phyloP scores from a whole-genome alignment of 35 echinoderm and acorn worm genomes.

The Ophioderma brevispina region DNA sequence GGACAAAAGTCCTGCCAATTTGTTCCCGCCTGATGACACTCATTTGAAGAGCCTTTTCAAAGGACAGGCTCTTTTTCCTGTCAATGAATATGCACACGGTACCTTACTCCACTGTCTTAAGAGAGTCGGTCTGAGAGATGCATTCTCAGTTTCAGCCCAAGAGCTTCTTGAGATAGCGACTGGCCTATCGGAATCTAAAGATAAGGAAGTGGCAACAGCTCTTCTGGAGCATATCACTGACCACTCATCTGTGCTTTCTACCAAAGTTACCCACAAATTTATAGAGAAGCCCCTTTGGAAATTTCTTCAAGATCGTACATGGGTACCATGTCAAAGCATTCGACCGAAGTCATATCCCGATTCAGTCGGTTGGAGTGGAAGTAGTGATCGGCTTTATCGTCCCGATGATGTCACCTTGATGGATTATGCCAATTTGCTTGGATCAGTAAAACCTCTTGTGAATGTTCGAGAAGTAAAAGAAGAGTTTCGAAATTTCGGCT shows the following conservation, averaged over 20 bases:
- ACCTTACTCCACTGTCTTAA: neutral
- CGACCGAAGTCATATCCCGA: neutral
- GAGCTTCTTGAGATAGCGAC: neutral
- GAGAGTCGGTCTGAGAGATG: neutral
- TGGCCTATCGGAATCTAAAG: neutral
- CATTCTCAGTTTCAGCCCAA: neutral
- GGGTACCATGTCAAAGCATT: conserved; percentile 10
- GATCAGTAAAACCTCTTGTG: neutral
- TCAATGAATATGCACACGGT: neutral
- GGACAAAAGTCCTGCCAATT: neutral
- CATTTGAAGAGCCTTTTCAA: neutral
- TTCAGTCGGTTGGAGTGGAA: neutral
- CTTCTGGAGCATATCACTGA: neutral
- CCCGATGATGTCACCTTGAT: conserved; percentile 7
- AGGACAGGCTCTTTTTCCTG: neutral
- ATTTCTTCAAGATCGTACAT: neutral
- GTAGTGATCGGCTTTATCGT: neutral
- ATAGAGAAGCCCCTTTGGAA: neutral
- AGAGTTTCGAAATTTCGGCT: neutral
- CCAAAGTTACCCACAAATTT: neutral
- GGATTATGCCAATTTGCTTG: neutral
- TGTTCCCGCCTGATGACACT: neutral
- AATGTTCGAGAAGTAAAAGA: neutral
- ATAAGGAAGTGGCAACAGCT: neutral
- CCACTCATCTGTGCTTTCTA: neutral